Conservation (phyloP, 1,140 invertebrate species). For the Drosophila tsacasi region DNA sequence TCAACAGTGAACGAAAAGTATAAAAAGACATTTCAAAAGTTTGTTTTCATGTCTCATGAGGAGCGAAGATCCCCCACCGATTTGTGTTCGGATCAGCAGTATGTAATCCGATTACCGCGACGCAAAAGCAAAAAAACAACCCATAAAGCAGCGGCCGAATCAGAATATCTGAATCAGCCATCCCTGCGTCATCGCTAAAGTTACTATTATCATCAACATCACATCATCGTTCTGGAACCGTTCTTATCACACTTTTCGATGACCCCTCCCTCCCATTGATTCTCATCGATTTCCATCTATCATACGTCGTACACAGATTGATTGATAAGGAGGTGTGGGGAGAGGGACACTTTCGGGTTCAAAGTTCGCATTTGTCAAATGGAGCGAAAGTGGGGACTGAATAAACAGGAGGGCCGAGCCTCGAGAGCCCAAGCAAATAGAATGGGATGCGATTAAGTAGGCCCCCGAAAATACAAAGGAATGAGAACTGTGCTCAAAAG, state of each 20-base stretch:
- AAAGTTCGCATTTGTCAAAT: constrained; percentile 53
- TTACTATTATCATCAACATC: constrained; percentile 17
- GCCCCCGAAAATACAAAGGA: constrained; percentile 5
- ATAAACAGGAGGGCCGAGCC: constrained; percentile 16
- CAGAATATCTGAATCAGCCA: constrained; percentile 64
- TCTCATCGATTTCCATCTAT: constrained; percentile 45
- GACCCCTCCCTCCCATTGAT: constrained; percentile 42
- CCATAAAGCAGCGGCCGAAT: constrained; percentile 28
- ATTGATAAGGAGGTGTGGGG: constrained; percentile 30
- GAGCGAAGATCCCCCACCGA: constrained; percentile 38
- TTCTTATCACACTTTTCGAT: constrained; percentile 39
- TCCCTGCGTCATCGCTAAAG: constrained; percentile 58
- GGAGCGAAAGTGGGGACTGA: constrained; percentile 35
- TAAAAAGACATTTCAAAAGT: constrained; percentile 8
- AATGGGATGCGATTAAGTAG: constrained; percentile 18
- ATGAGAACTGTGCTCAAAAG: neutral
- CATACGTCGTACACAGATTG: constrained; percentile 35
- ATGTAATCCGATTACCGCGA: constrained; percentile 52
- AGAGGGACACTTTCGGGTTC: constrained; percentile 25
- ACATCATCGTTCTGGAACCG: constrained; percentile 24
- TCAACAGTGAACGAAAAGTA: neutral
- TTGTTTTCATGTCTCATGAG: constrained; percentile 18
- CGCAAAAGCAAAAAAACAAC: constrained; percentile 63
- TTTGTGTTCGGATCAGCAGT: constrained; percentile 31
- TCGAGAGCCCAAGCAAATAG: constrained; percentile 26